Conservation (phyloP, 1,140 invertebrate genomes). For the Argopecten irradians region DNA sequence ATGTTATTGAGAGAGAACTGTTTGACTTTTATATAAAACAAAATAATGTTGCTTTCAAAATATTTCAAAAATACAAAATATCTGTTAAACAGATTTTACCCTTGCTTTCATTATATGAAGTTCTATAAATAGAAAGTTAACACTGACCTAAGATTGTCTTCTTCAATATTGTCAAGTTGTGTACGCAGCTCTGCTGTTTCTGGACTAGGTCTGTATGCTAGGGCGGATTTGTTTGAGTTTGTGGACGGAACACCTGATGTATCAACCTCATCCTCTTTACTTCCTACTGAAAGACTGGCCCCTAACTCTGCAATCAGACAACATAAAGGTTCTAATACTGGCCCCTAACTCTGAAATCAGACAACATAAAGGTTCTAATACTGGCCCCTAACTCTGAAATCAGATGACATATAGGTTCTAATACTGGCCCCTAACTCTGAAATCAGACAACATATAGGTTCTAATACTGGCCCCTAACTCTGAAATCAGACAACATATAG, state of each 20-base stretch:
- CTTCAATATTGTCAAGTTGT: constrained; percentile 64
- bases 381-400: too few relatives aligned
- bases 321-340: not conserved
- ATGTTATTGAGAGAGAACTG: not conserved
- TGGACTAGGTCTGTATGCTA: constrained; percentile 71
- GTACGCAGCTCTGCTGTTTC: constrained; percentile 61
- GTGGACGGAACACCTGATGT: constrained; percentile 84
- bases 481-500: too few relatives aligned
- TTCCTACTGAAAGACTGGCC: constrained; percentile 83
- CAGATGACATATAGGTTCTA: too few relatives aligned
- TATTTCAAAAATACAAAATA: too few relatives aligned
- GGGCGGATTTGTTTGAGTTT: constrained; percentile 82
- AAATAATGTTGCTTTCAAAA: too few relatives aligned
- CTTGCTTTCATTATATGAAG: too few relatives aligned
- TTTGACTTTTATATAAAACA: not conserved
- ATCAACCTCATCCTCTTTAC: constrained; percentile 80
- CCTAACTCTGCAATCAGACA: constrained; percentile 82
- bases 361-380: too few relatives aligned
- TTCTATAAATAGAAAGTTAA: too few relatives aligned
- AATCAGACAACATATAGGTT: too few relatives aligned
- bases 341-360: not conserved
- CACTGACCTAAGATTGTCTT: constrained; percentile 72
- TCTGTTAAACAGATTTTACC: too few relatives aligned
- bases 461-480: too few relatives aligned
- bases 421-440: too few relatives aligned